Conservation (phyloP, 2,797 vertebrate species). For the Myioborus miniatus region DNA sequence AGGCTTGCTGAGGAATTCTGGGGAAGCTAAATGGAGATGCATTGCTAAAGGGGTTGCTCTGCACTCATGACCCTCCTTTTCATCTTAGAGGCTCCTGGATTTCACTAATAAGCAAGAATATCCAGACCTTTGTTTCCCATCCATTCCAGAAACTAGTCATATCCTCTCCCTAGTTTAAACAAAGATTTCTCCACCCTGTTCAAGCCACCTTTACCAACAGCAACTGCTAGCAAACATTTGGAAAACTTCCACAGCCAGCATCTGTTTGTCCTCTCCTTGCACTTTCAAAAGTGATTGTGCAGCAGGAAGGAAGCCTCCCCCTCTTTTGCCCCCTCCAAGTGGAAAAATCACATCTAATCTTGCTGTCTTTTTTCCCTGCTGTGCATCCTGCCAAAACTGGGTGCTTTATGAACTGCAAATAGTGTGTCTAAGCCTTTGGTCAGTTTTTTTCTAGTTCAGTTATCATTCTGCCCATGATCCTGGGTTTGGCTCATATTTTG, state of each 20-base stretch:
- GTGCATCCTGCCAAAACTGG: slow-evolving; percentile 18
- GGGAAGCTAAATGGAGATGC: not conserved
- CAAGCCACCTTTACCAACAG: not conserved
- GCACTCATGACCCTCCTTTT: not conserved
- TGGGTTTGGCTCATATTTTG: not conserved
- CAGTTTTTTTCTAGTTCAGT: not conserved
- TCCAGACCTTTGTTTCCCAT: not conserved
- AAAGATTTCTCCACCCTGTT: not conserved
- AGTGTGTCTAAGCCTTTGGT: not conserved
- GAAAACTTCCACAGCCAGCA: not conserved
- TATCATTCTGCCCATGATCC: not conserved
- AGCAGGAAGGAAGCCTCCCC: slow-evolving; percentile 38
- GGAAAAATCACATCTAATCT: slow-evolving; percentile 44
- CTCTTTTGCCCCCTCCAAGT: not conserved
- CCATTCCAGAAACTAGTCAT: not conserved
- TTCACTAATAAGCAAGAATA: not conserved
- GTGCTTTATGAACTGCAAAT: not conserved
- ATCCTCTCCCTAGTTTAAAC: not conserved
- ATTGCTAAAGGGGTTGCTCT: not conserved
- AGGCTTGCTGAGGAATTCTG: not conserved
- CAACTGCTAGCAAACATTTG: not conserved
- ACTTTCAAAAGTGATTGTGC: not conserved
- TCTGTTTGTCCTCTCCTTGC: not conserved
- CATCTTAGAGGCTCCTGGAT: not conserved
- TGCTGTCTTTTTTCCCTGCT: slow-evolving; percentile 2